phyloP scores from a whole-genome alignment of 2,888 invertebrate species.

The Lycaena phlaeas region DNA sequence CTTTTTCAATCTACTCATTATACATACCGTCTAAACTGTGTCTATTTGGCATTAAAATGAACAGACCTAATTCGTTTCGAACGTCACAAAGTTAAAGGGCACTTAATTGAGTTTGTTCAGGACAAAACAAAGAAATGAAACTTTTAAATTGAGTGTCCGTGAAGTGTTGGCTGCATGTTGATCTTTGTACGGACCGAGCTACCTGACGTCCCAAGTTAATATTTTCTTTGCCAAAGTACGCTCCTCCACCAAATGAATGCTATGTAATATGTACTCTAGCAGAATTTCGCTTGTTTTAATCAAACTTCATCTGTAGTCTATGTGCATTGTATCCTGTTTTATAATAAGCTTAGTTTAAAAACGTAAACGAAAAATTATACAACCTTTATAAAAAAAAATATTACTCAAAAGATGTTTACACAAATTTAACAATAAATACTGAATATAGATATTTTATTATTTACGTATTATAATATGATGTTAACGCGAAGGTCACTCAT shows the following conservation, averaged over 20 bases:
- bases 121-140: slow-evolving; percentile 68
- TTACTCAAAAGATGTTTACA: too few relatives aligned
- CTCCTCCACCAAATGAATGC: slow-evolving; percentile 9
- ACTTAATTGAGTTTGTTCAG: slow-evolving; percentile 72
- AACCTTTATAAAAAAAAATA: too few relatives aligned
- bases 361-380: too few relatives aligned
- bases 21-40: too few relatives aligned
- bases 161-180: slow-evolving; percentile 71
- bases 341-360: slow-evolving; percentile 1
- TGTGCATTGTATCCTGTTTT: too few relatives aligned
- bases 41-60: neutral
- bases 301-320: neutral
- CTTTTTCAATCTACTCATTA: too few relatives aligned
- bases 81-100: slow-evolving; percentile 55
- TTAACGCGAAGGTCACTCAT: too few relatives aligned
- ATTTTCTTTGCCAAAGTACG: slow-evolving; percentile 43
- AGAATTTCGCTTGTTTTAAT: neutral
- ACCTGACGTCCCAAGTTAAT: slow-evolving; percentile 49
- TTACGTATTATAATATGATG: too few relatives aligned
- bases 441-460: too few relatives aligned
- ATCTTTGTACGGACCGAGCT: slow-evolving; percentile 39
- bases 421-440: too few relatives aligned
- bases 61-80: neutral
- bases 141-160: slow-evolving; percentile 71
- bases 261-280: neutral